Evolutionary conservation across 2,797 vertebrate genomes (phyloP).

Genomic region (Anguilla marmorata): DNA sequence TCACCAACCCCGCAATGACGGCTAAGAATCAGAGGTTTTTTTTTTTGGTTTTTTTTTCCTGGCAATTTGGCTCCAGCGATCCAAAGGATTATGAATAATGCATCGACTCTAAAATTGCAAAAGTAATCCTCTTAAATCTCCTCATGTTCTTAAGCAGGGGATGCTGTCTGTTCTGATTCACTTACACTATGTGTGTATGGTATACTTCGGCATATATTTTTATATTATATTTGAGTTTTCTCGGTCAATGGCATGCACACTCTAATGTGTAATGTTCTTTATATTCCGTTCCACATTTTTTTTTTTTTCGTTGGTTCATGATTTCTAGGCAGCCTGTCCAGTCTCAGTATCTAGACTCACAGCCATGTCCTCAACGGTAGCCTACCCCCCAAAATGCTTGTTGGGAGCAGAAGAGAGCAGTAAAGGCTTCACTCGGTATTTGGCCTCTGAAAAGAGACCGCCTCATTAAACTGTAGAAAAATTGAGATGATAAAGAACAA

Average conservation of each 20-base stretch:
- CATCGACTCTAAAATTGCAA: conserved; percentile 81
- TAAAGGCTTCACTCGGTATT: background rate
- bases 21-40: conserved; percentile 65
- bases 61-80: conserved; percentile 72
- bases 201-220: background rate
- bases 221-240: background rate
- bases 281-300: background rate
- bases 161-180: conserved; percentile 70
- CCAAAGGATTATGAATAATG: conserved; percentile 81
- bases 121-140: conserved; percentile 83
- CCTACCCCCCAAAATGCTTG: background rate
- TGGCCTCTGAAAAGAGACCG: background rate
- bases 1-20: conserved; percentile 58
- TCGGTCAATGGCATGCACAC: background rate
- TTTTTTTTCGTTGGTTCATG: background rate
- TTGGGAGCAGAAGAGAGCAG: background rate
- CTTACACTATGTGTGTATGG: conserved; percentile 45
- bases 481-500: background rate
- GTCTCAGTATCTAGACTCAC: background rate
- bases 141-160: conserved; percentile 72
- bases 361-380: background rate
- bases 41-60: conserved; percentile 30
- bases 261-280: background rate
- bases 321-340: background rate
- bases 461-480: background rate